phyloP scores from a whole-genome alignment of 2,888 invertebrate genomes.

The Phymatocera aterrima region DNA sequence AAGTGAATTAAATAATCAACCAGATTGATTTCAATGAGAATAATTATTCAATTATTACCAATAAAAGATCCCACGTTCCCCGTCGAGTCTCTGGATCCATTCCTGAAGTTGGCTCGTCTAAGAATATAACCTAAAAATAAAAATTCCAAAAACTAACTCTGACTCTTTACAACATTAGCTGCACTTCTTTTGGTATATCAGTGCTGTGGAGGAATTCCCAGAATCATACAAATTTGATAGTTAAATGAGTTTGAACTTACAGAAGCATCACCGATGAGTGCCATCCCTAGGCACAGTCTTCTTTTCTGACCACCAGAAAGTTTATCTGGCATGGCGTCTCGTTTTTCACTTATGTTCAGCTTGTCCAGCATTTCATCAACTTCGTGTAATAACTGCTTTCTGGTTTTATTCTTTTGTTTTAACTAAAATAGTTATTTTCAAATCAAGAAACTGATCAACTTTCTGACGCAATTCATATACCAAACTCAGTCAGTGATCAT shows the following conservation, averaged over 20 bases:
- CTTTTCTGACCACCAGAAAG: conserved; percentile 95
- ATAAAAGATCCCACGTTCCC: conserved; percentile 88
- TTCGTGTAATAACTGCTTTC: conserved; percentile 75
- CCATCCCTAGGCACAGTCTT: conserved; percentile 87
- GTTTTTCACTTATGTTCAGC: conserved; percentile 78
- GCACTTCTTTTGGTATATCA: neutral
- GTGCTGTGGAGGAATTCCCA: neutral
- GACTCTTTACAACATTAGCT: neutral
- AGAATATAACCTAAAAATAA: conserved; percentile 73
- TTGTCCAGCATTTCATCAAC: conserved; percentile 77
- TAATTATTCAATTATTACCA: conserved; percentile 69
- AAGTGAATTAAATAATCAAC: too few relatives aligned
- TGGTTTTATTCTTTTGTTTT: conserved; percentile 77
- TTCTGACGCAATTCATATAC: neutral
- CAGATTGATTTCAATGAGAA: neutral
- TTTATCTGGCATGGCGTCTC: conserved; percentile 76
- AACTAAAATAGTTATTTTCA: conserved; percentile 75
- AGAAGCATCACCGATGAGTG: conserved; percentile 84
- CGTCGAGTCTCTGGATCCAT: conserved; percentile 90
- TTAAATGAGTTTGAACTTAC: too few relatives aligned
- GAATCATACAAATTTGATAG: too few relatives aligned
- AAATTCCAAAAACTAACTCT: neutral
- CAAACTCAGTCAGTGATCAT: neutral
- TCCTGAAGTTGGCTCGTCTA: conserved; percentile 90
- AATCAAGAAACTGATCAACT: conserved; percentile 71